phyloP scores from a whole-genome alignment of 2,113 vertebrate genomes.

The Seriola aureovittata region DNA sequence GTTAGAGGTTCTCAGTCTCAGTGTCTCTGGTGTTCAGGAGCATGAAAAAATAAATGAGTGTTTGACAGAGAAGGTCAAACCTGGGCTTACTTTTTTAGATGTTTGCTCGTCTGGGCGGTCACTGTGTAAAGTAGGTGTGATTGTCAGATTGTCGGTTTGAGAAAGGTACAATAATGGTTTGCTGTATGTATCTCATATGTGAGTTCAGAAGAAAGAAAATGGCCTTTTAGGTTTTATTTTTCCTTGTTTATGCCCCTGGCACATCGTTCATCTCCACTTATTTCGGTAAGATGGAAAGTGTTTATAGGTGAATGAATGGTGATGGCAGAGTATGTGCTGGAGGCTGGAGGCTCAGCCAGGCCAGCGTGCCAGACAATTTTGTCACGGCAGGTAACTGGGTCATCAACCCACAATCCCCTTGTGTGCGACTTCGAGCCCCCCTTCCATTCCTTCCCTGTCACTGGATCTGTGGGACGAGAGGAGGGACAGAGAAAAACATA shows the following conservation, averaged over 20 bases:
- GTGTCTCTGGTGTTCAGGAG: no score
- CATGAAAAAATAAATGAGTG: no score
- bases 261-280: conserved; percentile 8
- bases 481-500: not conserved
- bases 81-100: no score
- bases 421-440: no score
- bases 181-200: not conserved
- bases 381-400: conserved; percentile 50
- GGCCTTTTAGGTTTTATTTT: not conserved
- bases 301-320: conserved; percentile 20
- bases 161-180: no score
- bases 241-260: not conserved
- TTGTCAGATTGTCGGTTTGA: no score
- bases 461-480: conserved; percentile 1
- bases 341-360: not conserved
- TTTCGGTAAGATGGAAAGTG: conserved; percentile 6
- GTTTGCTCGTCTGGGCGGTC: no score
- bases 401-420: conserved; percentile 33
- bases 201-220: conserved; percentile 3
- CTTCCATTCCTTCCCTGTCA: not conserved
- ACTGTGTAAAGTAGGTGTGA: no score
- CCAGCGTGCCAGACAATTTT: not conserved
- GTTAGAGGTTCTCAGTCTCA: no score
- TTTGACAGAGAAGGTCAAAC: no score
- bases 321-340: conserved; percentile 5